These are phyloP conservation scores for Sisor rabdophorus DNA, from an alignment of 2,113 vertebrate species.

Conservation along the genomic window DNA sequence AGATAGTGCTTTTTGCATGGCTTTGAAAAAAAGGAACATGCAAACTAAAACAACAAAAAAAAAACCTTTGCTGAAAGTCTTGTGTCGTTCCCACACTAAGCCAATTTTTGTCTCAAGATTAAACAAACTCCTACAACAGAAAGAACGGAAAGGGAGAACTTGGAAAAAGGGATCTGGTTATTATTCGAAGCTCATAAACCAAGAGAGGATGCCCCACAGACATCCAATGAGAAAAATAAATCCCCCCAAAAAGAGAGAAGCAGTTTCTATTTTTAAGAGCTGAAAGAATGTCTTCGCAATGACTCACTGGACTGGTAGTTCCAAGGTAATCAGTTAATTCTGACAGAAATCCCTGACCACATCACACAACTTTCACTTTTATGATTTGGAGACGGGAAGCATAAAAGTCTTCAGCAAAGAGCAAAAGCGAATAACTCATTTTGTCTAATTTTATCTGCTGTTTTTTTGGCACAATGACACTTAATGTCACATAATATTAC, in stretches of 20 bases:
- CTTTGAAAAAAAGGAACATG: constrained; percentile 48
- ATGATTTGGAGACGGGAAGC: constrained; percentile 56
- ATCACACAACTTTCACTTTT: constrained; percentile 68
- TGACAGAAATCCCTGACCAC: constrained; percentile 69
- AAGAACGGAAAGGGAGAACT: constrained; percentile 44
- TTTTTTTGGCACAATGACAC: constrained; percentile 40
- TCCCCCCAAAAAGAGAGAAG: constrained; percentile 56
- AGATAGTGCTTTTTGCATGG: constrained; percentile 60
- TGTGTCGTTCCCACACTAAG: constrained; percentile 70
- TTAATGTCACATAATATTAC: constrained; percentile 26
- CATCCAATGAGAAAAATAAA: constrained; percentile 66
- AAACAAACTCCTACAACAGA: constrained; percentile 66
- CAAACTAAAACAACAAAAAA: constrained; percentile 68
- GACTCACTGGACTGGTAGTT: constrained; percentile 67
- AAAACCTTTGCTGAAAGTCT: constrained; percentile 60
- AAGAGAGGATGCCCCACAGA: constrained; percentile 70
- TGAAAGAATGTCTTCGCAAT: constrained; percentile 71
- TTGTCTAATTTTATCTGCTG: constrained; percentile 45
- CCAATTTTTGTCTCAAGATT: constrained; percentile 70
- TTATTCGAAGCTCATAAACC: constrained; percentile 63
- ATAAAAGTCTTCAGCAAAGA: constrained; percentile 43
- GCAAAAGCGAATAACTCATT: constrained; percentile 51
- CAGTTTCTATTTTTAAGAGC: constrained; percentile 75
- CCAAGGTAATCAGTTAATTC: constrained; percentile 75
- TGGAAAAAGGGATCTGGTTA: constrained; percentile 63